Percentiles rank a stretch among this genome's conserved stretches.
Evolutionary conservation across 2,797 vertebrate species (phyloP).

Genomic region (Varecia variegata): DNA sequence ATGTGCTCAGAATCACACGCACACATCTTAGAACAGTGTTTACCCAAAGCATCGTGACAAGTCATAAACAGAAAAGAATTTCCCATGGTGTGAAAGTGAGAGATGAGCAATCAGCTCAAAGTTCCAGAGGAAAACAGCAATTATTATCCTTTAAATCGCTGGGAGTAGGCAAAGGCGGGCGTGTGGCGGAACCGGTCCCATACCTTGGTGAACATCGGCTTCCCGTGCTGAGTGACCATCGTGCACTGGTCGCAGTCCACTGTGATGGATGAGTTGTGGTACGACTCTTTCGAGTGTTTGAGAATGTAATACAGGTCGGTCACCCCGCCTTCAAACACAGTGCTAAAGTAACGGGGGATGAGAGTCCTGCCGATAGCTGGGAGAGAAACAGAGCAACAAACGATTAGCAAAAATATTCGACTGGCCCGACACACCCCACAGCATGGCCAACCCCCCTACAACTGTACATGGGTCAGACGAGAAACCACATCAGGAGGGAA

Average conservation of each 20-base stretch:
- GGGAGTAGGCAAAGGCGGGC: slow-evolving; percentile 10
- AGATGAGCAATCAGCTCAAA: slow-evolving; percentile 61
- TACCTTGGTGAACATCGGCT: slow-evolving; percentile 99
- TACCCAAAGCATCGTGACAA: slow-evolving; percentile 33
- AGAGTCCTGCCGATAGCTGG: slow-evolving; percentile 98
- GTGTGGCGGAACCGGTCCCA: slow-evolving; percentile 40
- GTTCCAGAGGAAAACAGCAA: slow-evolving; percentile 64
- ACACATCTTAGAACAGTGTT: slow-evolving; percentile 13
- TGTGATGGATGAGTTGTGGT: slow-evolving; percentile 99
- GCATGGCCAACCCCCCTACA: neutral
- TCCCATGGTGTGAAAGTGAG: slow-evolving; percentile 58
- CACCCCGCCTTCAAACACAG: slow-evolving; percentile 98
- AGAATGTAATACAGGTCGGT: slow-evolving; percentile 99
- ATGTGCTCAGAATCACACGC: neutral
- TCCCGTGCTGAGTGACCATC: slow-evolving; percentile 99
- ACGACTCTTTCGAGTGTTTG: slow-evolving; percentile 99
- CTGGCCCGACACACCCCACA: rapidly evolving
- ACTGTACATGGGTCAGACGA: neutral
- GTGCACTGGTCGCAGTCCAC: slow-evolving; percentile 99
- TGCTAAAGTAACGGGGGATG: slow-evolving; percentile 99
- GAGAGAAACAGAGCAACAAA: slow-evolving; percentile 81
- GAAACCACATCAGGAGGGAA: neutral
- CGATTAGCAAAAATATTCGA: neutral
- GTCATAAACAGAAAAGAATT: slow-evolving; percentile 59
- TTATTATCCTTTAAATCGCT: slow-evolving; percentile 1